Percentiles rank a stretch among this genome's conserved stretches.
Conservation (phyloP, 2,888 invertebrate genomes). For the Frankliniella intonsa region DNA sequence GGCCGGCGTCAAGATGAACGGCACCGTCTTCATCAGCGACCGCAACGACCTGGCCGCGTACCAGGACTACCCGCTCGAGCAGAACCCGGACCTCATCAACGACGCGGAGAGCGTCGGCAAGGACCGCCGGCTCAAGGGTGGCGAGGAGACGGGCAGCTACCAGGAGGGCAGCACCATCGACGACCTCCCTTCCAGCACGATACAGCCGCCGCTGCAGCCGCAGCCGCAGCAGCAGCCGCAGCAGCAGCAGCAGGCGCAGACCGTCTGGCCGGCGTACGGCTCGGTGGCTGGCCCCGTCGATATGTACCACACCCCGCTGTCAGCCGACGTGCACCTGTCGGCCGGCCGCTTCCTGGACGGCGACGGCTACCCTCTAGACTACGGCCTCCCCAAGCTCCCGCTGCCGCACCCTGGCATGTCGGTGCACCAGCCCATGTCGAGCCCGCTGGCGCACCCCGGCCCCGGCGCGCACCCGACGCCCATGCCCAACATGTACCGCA, state of each 20-base stretch:
- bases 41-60: slow-evolving; percentile 51
- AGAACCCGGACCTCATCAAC: slow-evolving; percentile 75
- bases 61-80: slow-evolving; percentile 50
- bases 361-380: slow-evolving; percentile 76
- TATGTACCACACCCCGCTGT: slow-evolving; percentile 53
- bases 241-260: neutral
- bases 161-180: slow-evolving; percentile 39
- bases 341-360: slow-evolving; percentile 66
- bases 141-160: slow-evolving; percentile 39
- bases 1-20: slow-evolving; percentile 48
- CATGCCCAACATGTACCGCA: slow-evolving; percentile 60
- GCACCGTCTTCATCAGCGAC: slow-evolving; percentile 53
- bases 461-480: slow-evolving; percentile 38
- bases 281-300: slow-evolving; percentile 51
- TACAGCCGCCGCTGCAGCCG: slow-evolving; percentile 49
- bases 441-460: slow-evolving; percentile 42
- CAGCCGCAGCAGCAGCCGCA: slow-evolving; percentile 36
- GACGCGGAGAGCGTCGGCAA: slow-evolving; percentile 63
- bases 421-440: slow-evolving; percentile 47
- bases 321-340: slow-evolving; percentile 69
- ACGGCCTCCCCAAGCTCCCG: slow-evolving; percentile 65
- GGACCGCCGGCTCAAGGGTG: slow-evolving; percentile 44
- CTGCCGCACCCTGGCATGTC: slow-evolving; percentile 49
- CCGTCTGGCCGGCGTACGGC: slow-evolving; percentile 38
- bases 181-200: slow-evolving; percentile 40